Evolutionary conservation across 2,797 vertebrate species (phyloP), one percentile per base, ranked within the genome.

Genomic region (Tapera naevia): DNA sequence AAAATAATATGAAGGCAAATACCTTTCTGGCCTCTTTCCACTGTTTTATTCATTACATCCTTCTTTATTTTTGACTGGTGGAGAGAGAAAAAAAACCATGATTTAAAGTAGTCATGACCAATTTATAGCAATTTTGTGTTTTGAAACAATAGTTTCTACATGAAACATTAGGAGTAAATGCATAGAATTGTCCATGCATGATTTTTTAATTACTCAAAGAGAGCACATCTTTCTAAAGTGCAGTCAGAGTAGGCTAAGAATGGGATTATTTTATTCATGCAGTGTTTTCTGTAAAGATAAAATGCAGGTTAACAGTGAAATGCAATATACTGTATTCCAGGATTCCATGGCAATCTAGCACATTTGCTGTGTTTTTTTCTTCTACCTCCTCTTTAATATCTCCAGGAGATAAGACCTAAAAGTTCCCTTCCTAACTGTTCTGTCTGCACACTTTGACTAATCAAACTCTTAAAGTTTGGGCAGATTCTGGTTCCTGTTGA

Each of bases 1-100:
- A 94, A 88, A 91, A 78, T 51, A 93, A 61, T 35, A 51, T 51
- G 78, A 96, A 94, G 70, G 82, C 33, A 91, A 89, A 81, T 86
- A 96, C 35, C 48, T 83, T 67, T 96, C 50, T 93, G 45, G 37
- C 48, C 66, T 81, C 17, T 17, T 87, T 96, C 65, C 70, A 73
- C 35, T 67, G 7, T 73, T 84, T 92, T 87, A 86, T 94, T 93
- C 86, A 66, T 94, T 66, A 65, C 10, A 50, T 69, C 14, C 39
- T 74, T 64, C 67, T 96, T 91, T 57, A 80, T 81, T 89, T 84
- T 92, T 89, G 51, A 83, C 25, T 88, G n/a, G 32, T 60, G 18
- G 35, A 80, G 25, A 78, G 25, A 73, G 72, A 50, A 78, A 65
- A 65, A 67, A 53, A 81, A 17, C 7, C 9, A 15, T 53, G 11